Evolutionary conservation across 2,797 vertebrate species (phyloP), one percentile per base, ranked within the genome.

Genomic region (Rhinatrema bivittatum): DNA sequence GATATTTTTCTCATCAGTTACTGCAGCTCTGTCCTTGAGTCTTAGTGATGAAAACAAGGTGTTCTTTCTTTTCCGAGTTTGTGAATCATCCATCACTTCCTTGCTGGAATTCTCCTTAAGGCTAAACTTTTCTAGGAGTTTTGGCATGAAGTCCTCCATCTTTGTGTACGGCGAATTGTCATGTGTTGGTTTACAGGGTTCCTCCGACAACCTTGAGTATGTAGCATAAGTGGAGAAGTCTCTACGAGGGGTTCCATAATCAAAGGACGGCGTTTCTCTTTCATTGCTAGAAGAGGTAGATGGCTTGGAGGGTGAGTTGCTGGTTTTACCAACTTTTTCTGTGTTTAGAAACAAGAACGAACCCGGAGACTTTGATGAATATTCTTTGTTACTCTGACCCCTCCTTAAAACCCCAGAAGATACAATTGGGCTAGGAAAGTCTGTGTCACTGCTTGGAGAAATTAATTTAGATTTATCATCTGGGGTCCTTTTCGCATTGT

Each of bases 21-120:
- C 65, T 3, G 31, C 28, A 35, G 34, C 25, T 39, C 53, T 62
- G 25, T 45, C 81, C 56, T 55, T 84, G 36, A 84, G 53, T 55
- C 86, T 72, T 43, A 86, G 45, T 9, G 91, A 87, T 7, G 91
- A 86, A 65, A 87, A 86, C 13, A 83, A 41, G 13, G 69, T 65
- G 9, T 76, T 26, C 37, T 58, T 86, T 41, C 65, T 62, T 22
- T 69, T 74, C 1, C 50, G 42, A 39, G 62, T 29, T 1, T 60
- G 46, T 2, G 39, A 18, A 36, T 80, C 68, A 5, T 45, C 46
- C 18, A 1, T 9, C 1, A 60, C 10, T 43, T 34, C n/a, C 9
- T 42, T 58, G 9, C 46, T 20, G 6, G 47, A n/a, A 20, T 44
- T 55, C 25, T 85, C 82, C 24, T 64, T 70, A 41, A 84, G 58